phyloP scores from a whole-genome alignment of 2,797 vertebrate species.

The Ctenopoma multispine region DNA sequence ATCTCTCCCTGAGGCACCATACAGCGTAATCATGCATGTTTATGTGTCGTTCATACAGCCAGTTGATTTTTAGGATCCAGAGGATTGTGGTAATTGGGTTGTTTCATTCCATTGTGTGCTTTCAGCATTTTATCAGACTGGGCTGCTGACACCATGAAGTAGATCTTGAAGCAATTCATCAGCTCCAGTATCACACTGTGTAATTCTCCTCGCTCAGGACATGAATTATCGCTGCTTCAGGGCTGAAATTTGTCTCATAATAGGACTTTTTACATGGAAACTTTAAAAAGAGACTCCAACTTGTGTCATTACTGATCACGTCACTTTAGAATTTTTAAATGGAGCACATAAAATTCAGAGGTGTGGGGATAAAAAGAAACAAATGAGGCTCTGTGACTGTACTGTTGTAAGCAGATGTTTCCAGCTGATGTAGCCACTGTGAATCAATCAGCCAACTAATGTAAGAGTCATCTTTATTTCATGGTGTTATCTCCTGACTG shows the following conservation, averaged over 20 bases:
- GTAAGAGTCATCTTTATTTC: constrained; percentile 3
- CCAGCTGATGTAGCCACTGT: constrained; percentile 4
- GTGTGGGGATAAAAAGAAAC: not conserved
- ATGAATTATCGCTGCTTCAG: constrained; percentile 31
- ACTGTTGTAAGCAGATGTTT: not conserved
- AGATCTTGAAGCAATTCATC: constrained; percentile 46
- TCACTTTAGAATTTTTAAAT: not conserved
- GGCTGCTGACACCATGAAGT: constrained; percentile 40
- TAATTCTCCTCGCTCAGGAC: constrained; percentile 34
- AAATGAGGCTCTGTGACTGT: constrained; percentile 1
- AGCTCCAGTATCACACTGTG: constrained; percentile 38
- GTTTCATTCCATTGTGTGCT: constrained; percentile 39
- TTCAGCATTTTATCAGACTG: constrained; percentile 40
- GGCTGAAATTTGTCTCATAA: constrained; percentile 47
- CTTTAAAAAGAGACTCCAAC: constrained; percentile 9
- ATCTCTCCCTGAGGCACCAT: constrained; percentile 26
- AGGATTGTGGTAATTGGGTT: constrained; percentile 37
- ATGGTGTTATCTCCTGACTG: constrained; percentile 8
- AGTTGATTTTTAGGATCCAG: constrained; percentile 18
- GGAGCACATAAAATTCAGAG: not conserved
- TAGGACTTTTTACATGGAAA: constrained; percentile 29
- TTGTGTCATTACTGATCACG: not conserved
- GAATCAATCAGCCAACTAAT: constrained; percentile 2
- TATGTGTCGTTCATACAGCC: not conserved
- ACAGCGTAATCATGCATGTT: not conserved